Evolutionary conservation across 2,888 invertebrate species (phyloP), one percentile per base, ranked within the genome.

Genomic region (Chrysolina haemoptera): DNA sequence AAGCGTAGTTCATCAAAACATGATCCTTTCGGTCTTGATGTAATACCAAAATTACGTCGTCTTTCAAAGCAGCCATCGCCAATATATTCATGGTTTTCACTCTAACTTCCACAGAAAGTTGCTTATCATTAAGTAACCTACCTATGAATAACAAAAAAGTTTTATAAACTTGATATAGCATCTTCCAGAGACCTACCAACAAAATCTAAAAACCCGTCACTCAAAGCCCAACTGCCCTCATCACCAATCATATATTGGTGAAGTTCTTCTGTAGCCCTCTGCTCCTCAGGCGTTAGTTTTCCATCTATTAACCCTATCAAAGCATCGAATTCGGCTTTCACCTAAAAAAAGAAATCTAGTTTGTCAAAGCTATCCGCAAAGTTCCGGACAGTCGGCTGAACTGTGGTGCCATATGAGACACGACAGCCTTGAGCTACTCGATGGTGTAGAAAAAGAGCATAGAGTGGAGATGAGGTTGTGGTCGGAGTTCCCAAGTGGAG

Each of bases 171-270:
- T 10, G 16, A 12, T 20, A 11, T 4, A 20, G 14, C 9, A 53
- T 11, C 18, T 20, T 68, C 20, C 18, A 84, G 10, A 20, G 9
- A 70, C 88, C 86, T 79, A 94, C 95, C 95, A 73, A 97, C 91
- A 86, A 96, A 95, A 70, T 91, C 90, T 62, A 96, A 91, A 88
- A 97, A 97, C 82, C 94, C 94, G 83, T 97, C 97, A 11, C 96
- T 95, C 22, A 97, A 90, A 71, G 96, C 96, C 97, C 97, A 97
- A 83, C 96, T 95, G 72, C 97, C 97, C 86, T 97, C 96, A 82
- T 95, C 95, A 80, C 94, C 94, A 81, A 96, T 90, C 87, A 97
- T 92, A 88, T 97, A 97, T 88, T 96, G 95, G 85, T 94, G 93
- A 82, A 97, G 89, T 89, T 97, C 97, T 82, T 94, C 93, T 85